Evolutionary conservation across 2,888 invertebrate species (phyloP).

Genomic region (Diarsia rubi): DNA sequence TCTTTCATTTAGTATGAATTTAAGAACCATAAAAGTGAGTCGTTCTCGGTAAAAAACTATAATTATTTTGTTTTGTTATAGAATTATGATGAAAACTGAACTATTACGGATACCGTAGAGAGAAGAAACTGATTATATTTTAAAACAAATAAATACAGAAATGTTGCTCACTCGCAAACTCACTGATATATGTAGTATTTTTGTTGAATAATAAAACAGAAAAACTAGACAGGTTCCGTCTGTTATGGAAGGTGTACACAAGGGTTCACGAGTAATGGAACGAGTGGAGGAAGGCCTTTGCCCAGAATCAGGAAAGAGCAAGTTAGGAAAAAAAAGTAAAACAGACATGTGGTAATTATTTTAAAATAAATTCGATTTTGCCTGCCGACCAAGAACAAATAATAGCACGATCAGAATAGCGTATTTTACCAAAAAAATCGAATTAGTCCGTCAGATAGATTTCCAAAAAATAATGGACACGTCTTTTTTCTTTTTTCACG

Average conservation of each 20-base stretch:
- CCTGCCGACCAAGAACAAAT: neutral
- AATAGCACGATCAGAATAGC: neutral
- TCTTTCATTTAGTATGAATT: slow-evolving; percentile 13
- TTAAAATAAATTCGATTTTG: neutral
- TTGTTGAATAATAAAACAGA: neutral
- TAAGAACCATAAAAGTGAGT: neutral
- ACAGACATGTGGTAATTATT: neutral
- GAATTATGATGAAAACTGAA: neutral
- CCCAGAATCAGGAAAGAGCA: too few species aligned
- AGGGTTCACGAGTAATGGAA: too few species aligned
- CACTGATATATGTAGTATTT: neutral
- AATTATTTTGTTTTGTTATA: too few species aligned
- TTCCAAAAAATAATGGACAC: too few species aligned
- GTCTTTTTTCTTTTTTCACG: too few species aligned
- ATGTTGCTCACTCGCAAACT: neutral
- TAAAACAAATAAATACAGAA: neutral
- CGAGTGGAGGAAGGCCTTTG: too few species aligned
- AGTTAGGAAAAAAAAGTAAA: neutral
- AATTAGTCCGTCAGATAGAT: too few species aligned
- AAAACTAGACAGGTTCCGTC: too few species aligned
- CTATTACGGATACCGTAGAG: neutral
- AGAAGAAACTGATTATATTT: neutral
- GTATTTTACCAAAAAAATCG: too few species aligned
- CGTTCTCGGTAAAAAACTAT: neutral
- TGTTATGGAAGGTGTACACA: too few species aligned